Percentiles rank a stretch among this genome's conserved stretches.
Conservation (phyloP, 2,113 vertebrate species). For the Serinus canaria region DNA sequence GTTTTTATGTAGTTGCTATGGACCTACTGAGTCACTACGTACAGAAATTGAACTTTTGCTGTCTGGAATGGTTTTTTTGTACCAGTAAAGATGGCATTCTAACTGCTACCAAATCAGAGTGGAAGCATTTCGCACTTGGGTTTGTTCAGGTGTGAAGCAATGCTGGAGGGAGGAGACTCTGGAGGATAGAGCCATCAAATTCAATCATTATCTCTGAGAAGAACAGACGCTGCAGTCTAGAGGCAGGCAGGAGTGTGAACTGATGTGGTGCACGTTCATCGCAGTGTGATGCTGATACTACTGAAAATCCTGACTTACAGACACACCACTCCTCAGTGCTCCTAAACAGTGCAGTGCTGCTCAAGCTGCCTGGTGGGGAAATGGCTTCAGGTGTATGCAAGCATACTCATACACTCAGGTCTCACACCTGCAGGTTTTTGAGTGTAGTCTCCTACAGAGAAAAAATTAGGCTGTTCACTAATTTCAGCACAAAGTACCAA, state of each 20-base stretch:
- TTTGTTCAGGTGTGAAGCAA: slow-evolving; percentile 58
- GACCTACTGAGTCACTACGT: neutral
- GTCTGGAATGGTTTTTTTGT: neutral
- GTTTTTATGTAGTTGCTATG: neutral
- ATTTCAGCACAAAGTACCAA: neutral
- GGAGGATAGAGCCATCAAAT: slow-evolving; percentile 50
- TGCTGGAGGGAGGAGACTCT: slow-evolving; percentile 42
- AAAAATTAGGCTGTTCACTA: slow-evolving; percentile 7
- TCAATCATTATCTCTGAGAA: slow-evolving; percentile 46
- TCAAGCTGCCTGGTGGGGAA: neutral
- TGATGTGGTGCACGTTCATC: slow-evolving; percentile 9
- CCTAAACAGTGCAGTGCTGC: neutral
- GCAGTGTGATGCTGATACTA: neutral
- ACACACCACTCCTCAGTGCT: neutral
- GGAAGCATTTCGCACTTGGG: slow-evolving; percentile 29
- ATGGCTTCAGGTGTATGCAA: neutral
- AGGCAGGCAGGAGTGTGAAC: slow-evolving; percentile 23
- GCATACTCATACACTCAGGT: neutral
- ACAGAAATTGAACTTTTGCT: neutral
- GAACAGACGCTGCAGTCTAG: slow-evolving; percentile 19
- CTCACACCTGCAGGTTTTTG: neutral
- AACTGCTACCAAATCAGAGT: neutral
- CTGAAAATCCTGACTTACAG: slow-evolving; percentile 9
- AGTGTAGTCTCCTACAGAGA: neutral
- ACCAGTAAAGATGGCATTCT: neutral